phyloP scores from a whole-genome alignment of 1,140 invertebrate species.

The Aphelenchoides fujianensis region DNA sequence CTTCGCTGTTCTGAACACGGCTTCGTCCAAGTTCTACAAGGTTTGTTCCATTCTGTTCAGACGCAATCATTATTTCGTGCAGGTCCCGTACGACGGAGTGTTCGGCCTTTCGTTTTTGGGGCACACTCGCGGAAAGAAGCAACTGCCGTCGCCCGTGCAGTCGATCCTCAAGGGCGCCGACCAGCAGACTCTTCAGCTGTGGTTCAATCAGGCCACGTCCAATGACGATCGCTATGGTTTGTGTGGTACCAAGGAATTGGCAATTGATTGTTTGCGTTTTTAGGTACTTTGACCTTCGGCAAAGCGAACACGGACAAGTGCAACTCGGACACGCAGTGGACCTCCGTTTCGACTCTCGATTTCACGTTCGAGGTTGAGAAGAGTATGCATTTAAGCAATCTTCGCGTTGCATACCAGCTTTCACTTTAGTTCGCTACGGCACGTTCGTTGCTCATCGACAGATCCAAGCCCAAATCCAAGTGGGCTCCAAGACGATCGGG shows the following conservation, averaged over 20 bases:
- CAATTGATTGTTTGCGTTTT: too few relatives aligned
- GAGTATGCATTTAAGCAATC: constrained; percentile 6
- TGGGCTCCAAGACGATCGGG: not conserved
- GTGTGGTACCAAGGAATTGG: too few relatives aligned
- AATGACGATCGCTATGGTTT: constrained; percentile 18
- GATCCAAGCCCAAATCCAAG: not conserved
- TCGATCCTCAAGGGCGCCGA: not conserved
- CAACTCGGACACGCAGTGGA: not conserved
- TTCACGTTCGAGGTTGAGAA: not conserved
- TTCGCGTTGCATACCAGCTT: not conserved
- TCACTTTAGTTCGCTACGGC: not conserved
- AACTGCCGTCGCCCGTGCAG: not conserved
- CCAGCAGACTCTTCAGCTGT: not conserved
- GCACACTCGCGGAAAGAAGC: not conserved
- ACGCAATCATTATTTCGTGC: not conserved
- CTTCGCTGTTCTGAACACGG: not conserved
- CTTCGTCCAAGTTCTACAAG: not conserved
- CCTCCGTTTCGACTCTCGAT: not conserved
- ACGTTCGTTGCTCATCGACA: constrained; percentile 3
- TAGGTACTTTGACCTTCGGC: constrained; percentile 1
- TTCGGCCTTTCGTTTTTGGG: not conserved
- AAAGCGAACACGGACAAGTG: constrained; percentile 15
- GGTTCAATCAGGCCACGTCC: not conserved
- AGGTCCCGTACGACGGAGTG: not conserved
- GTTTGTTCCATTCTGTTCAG: not conserved